These are phyloP conservation scores for Sigmodon hispidus DNA, from an alignment of 2,113 vertebrate genomes.

Conservation along the genomic window DNA sequence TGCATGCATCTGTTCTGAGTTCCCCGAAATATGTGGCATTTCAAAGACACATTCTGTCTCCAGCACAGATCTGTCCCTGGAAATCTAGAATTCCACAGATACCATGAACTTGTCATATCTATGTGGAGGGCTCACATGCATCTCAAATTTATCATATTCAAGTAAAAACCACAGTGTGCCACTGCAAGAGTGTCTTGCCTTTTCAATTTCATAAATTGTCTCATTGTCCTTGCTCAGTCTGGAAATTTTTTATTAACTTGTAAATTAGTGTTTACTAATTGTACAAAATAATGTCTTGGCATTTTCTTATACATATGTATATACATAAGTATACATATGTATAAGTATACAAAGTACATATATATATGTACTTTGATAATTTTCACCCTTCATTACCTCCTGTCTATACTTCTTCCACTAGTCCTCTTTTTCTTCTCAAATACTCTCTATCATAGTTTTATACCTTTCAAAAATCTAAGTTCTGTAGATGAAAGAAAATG, in stretches of 20 bases:
- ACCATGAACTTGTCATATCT: neutral
- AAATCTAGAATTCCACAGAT: neutral
- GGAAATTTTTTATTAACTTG: constrained; percentile 13
- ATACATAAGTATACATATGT: no score
- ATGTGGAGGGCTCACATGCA: neutral
- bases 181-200: neutral
- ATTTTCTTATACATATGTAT: neutral
- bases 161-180: neutral
- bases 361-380: neutral
- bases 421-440: neutral
- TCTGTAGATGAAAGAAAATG: neutral
- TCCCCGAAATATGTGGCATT: neutral
- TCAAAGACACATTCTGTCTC: neutral
- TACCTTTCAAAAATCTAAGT: neutral
- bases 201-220: neutral
- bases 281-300: neutral
- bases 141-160: neutral
- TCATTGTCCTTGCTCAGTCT: neutral
- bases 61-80: neutral
- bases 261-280: neutral
- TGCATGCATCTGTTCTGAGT: neutral
- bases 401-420: neutral
- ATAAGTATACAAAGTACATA: no score
- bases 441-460: neutral
- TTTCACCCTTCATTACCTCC: no score